A percentile compares a stretch with the other conserved stretches of the same genome.
Conservation (phyloP, 2,888 invertebrate genomes). For the Drosophila stalkeri region DNA sequence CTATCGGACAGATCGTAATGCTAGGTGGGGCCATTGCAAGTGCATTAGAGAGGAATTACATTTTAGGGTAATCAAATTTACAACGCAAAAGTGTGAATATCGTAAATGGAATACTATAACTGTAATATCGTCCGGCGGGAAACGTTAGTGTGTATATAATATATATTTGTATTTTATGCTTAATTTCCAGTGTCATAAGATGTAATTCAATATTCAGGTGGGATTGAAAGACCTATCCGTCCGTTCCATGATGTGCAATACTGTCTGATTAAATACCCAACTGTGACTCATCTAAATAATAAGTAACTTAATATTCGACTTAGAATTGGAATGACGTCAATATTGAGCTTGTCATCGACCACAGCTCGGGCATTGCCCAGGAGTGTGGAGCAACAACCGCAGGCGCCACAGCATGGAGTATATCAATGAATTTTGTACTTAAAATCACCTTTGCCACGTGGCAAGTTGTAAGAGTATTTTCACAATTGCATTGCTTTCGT, state of each 20-base stretch:
- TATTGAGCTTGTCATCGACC: slow-evolving; percentile 19
- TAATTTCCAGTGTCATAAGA: background rate
- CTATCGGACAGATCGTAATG: slow-evolving; percentile 24
- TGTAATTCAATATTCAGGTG: background rate
- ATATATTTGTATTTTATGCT: background rate
- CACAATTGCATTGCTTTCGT: slow-evolving; percentile 50
- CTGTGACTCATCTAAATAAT: slow-evolving; percentile 36
- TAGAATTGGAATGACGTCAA: slow-evolving; percentile 31
- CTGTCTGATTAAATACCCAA: slow-evolving; percentile 5
- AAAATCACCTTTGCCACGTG: slow-evolving; percentile 20
- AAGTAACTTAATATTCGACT: slow-evolving; percentile 42
- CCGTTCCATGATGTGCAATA: slow-evolving; percentile 2
- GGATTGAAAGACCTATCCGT: background rate
- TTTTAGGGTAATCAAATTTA: background rate
- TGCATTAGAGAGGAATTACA: background rate
- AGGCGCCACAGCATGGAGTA: slow-evolving; percentile 29
- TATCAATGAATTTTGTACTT: slow-evolving; percentile 8
- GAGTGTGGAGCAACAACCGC: slow-evolving; percentile 31
- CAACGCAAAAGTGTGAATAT: slow-evolving; percentile 3
- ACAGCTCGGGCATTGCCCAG: slow-evolving; percentile 30
- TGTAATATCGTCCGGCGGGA: background rate
- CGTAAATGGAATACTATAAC: slow-evolving; percentile 3
- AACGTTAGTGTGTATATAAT: background rate
- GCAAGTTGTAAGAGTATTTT: slow-evolving; percentile 38
- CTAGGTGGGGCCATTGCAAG: slow-evolving; percentile 1